Base-by-base conservation (phyloP, 2,888 invertebrate genomes). In the Leucophenga maculata region DNA sequence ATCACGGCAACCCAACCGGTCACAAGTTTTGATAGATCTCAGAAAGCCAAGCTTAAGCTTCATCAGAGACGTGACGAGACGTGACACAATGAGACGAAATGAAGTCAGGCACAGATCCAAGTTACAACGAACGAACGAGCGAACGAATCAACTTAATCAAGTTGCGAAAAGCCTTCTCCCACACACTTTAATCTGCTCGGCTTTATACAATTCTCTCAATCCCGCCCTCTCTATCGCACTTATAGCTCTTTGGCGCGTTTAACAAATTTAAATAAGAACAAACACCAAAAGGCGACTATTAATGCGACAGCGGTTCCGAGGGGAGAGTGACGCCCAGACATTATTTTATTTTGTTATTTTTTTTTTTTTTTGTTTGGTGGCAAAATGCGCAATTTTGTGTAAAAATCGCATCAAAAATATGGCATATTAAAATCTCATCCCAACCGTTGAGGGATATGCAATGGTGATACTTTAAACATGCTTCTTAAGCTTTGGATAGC, bases 321-420 rank as follows among this genome's bases (percentile, higher is more conserved):
- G 39, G 39, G 26, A 26, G 26, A 26, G 26, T 39, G 39, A 39
- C 8, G 39, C 9, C 39, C 39, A 39, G 39, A 39, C 39, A 8
- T 39, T 39, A 39, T 39, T 39, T 39, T 39, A 39, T 39, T n/a
- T 8, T 48, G 3, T 48, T 48, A 8, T 4, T n/a, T 48, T n/a
- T 48, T 8, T 48, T 11, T 50, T 50, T 50, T 50, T 50, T 50
- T 50, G 6, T n/a, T 48, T 8, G 3, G n/a, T 8, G 16, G 14
- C n/a, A 32, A 66, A 66, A 54, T 64, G 20, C 50, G 11, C 26
- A 26, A n/a, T 39, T 32, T n/a, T 60, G 8, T 60, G 26, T 48
- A 22, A 44, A 66, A 54, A 67, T 67, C 48, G 59, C 48, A 46
- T 57, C 59, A 31, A 67, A 67, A 48, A 59, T 22, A 59, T 26